A percentile compares a stretch with the other conserved stretches of the same genome.
Evolutionary conservation across 2,888 invertebrate genomes (phyloP).

Genomic region (Calliphora vomitoria): DNA sequence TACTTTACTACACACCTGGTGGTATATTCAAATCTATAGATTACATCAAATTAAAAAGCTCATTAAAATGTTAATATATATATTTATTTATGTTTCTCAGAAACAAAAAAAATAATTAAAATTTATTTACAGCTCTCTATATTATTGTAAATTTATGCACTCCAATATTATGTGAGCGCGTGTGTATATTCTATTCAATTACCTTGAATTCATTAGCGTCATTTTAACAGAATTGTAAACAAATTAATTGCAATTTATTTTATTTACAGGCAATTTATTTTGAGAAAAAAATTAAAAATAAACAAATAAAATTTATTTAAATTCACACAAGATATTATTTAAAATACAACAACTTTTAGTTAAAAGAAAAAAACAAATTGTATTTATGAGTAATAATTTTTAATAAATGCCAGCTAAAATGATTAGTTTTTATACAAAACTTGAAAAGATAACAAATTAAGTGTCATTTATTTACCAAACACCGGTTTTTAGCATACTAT

Average conservation of each 20-base stretch:
- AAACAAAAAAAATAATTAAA: not conserved
- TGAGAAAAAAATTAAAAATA: constrained; percentile 14
- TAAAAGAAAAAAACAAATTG: not conserved
- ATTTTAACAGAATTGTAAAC: constrained; percentile 60
- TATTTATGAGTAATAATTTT: constrained; percentile 37
- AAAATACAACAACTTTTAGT: constrained; percentile 24
- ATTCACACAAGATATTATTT: constrained; percentile 21
- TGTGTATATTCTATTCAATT: constrained; percentile 47
- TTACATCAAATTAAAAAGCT: not conserved
- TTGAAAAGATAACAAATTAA: constrained; percentile 69
- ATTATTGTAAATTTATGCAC: constrained; percentile 11
- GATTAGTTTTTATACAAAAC: constrained; percentile 54
- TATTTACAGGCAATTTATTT: constrained; percentile 46
- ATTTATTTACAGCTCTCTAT: not conserved
- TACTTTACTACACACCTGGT: too few relatives aligned
- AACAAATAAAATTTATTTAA: constrained; percentile 20
- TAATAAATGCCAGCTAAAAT: constrained; percentile 24
- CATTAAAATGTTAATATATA: constrained; percentile 38
- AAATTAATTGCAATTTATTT: constrained; percentile 69
- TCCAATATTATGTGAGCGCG: not conserved
- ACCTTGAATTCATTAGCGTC: constrained; percentile 67
- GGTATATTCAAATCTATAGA: too few relatives aligned
- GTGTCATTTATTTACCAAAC: constrained; percentile 59
- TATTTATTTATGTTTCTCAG: not conserved
- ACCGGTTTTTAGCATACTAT: constrained; percentile 46